Conservation (phyloP, 2,888 invertebrate genomes). For the Pimpla rufipes region DNA sequence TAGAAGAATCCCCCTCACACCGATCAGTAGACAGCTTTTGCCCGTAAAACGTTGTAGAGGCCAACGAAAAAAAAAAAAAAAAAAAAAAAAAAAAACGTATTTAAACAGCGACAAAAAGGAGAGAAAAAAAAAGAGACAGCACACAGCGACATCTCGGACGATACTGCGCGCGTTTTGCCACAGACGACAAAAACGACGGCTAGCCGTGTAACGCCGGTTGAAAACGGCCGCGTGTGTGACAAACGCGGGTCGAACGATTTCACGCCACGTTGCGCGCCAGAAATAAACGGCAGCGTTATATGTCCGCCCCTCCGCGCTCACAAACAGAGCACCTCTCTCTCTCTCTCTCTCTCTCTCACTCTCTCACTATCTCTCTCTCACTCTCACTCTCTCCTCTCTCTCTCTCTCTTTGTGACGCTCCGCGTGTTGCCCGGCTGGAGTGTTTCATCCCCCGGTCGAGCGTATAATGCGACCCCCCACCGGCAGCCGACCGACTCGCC, state of each 20-base stretch:
- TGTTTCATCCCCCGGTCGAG: slow-evolving; percentile 43
- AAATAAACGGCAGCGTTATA: slow-evolving; percentile 70
- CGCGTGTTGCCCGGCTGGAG: slow-evolving; percentile 35
- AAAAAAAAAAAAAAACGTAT: too few species aligned
- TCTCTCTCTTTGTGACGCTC: slow-evolving; percentile 9
- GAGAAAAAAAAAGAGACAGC: slow-evolving; percentile 11
- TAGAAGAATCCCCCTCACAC: slow-evolving; percentile 49
- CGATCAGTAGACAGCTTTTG: slow-evolving; percentile 61
- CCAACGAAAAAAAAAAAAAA: slow-evolving; percentile 30
- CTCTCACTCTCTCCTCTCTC: background rate
- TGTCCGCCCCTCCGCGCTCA: slow-evolving; percentile 37
- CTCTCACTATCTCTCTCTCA: background rate
- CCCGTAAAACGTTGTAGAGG: slow-evolving; percentile 47
- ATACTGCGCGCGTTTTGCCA: slow-evolving; percentile 53
- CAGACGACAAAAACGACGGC: slow-evolving; percentile 47
- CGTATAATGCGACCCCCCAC: slow-evolving; percentile 26
- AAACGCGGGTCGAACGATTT: slow-evolving; percentile 74
- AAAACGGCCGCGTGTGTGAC: slow-evolving; percentile 56
- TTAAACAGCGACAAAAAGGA: too few species aligned
- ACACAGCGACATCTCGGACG: slow-evolving; percentile 39
- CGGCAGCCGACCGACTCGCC: slow-evolving; percentile 43
- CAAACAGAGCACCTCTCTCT: slow-evolving; percentile 17
- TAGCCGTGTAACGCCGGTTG: slow-evolving; percentile 40
- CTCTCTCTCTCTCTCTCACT: background rate
- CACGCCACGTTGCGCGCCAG: slow-evolving; percentile 72